A percentile compares a stretch with the other conserved stretches of the same genome.
Evolutionary conservation across 2,888 invertebrate genomes (phyloP).

Genomic region (Drosophila macrospina): DNA sequence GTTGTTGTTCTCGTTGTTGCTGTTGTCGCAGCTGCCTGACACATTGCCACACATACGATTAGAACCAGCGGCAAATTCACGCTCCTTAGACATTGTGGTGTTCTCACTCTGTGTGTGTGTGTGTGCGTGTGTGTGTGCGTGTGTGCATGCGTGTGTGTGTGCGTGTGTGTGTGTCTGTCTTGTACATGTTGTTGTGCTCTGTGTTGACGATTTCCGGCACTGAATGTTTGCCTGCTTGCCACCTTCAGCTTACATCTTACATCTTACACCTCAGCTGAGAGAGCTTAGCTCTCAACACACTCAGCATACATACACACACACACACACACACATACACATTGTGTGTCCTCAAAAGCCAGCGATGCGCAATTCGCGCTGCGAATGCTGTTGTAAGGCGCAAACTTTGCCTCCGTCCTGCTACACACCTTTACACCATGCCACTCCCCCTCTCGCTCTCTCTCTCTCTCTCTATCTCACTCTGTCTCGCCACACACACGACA

Average conservation of each 20-base stretch:
- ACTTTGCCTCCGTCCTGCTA: conserved; percentile 20
- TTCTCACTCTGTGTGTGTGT: neutral
- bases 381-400: conserved; percentile 42
- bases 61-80: conserved; percentile 65
- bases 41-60: conserved; percentile 50
- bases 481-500: neutral
- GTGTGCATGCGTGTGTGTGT: neutral
- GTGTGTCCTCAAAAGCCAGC: conserved; percentile 71
- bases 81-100: conserved; percentile 62
- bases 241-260: neutral
- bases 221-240: conserved; percentile 39
- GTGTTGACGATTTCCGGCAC: conserved; percentile 70
- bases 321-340: neutral
- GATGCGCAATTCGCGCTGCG: conserved; percentile 63
- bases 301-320: too few relatives aligned
- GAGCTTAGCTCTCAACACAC: conserved; percentile 28
- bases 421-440: too few relatives aligned
- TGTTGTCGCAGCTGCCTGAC: conserved; percentile 47
- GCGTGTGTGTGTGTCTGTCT: conserved; percentile 1
- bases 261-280: conserved; percentile 1
- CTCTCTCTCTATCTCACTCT: neutral
- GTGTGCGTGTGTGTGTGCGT: conserved; percentile 6
- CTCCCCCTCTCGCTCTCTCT: neutral
- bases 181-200: conserved; percentile 14
- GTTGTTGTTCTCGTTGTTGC: too few relatives aligned